phyloP scores from a whole-genome alignment of 2,113 vertebrate genomes.

The Casuarius casuarius region DNA sequence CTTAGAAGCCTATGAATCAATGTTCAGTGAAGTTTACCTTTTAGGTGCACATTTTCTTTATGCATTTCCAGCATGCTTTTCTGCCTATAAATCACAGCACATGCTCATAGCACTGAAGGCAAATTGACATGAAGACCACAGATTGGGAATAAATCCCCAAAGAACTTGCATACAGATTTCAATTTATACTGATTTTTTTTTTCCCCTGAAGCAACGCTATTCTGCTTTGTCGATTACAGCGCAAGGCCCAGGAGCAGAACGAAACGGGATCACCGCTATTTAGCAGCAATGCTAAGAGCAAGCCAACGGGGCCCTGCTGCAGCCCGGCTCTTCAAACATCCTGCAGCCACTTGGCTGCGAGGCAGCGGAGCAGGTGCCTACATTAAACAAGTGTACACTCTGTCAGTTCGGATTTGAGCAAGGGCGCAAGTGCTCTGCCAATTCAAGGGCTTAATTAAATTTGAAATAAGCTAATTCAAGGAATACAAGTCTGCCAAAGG shows the following conservation, averaged over 20 bases:
- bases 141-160: background rate
- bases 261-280: background rate
- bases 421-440: background rate
- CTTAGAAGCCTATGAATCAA: background rate
- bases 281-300: background rate
- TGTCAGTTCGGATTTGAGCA: constrained; percentile 34
- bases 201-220: background rate
- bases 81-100: background rate
- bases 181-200: background rate
- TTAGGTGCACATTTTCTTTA: background rate
- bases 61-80: background rate
- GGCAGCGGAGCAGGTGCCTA: constrained; percentile 43
- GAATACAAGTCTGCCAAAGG: constrained; percentile 55
- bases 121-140: fast-evolving
- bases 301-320: background rate
- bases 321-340: fast-evolving
- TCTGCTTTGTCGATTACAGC: background rate
- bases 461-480: constrained; percentile 48
- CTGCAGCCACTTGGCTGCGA: background rate
- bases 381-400: background rate
- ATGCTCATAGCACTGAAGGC: background rate
- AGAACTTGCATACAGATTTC: background rate
- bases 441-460: constrained; percentile 43
- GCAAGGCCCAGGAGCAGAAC: background rate
- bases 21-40: background rate